phyloP scores from a whole-genome alignment of 2,113 vertebrate genomes.

The Erpornis zantholeuca region DNA sequence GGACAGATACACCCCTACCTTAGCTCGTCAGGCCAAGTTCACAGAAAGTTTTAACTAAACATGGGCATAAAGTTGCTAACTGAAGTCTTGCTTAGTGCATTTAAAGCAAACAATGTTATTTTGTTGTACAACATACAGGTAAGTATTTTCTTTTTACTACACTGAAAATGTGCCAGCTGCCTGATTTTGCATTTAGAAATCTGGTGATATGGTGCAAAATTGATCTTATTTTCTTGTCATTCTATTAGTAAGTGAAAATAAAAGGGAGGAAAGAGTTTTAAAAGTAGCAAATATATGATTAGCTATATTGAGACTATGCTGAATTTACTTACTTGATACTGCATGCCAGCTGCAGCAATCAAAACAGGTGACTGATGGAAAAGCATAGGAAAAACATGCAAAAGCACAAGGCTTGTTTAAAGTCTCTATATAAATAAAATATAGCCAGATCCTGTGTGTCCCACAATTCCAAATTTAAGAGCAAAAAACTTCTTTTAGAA shows the following conservation, averaged over 20 bases:
- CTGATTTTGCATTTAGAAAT: background rate
- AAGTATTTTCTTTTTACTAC: background rate
- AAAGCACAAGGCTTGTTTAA: background rate
- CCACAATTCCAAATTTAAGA: background rate
- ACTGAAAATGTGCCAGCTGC: background rate
- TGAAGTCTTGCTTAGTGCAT: background rate
- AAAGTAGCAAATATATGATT: background rate
- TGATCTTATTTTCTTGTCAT: background rate
- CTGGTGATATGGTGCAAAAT: background rate
- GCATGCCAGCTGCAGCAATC: slow-evolving; percentile 6
- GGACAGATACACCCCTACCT: background rate
- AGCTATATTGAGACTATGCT: background rate
- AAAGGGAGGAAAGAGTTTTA: background rate
- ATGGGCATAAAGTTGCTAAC: background rate
- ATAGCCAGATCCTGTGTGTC: background rate
- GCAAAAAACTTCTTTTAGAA: background rate
- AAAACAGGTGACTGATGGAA: background rate
- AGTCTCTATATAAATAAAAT: background rate
- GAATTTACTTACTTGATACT: background rate
- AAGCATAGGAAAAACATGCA: background rate
- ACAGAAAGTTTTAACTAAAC: background rate
- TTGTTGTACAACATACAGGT: background rate
- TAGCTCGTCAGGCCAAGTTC: background rate
- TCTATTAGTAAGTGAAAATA: background rate
- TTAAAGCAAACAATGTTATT: background rate